phyloP scores from a whole-genome alignment of 2,113 vertebrate species.

The Stigmatopora argus region DNA sequence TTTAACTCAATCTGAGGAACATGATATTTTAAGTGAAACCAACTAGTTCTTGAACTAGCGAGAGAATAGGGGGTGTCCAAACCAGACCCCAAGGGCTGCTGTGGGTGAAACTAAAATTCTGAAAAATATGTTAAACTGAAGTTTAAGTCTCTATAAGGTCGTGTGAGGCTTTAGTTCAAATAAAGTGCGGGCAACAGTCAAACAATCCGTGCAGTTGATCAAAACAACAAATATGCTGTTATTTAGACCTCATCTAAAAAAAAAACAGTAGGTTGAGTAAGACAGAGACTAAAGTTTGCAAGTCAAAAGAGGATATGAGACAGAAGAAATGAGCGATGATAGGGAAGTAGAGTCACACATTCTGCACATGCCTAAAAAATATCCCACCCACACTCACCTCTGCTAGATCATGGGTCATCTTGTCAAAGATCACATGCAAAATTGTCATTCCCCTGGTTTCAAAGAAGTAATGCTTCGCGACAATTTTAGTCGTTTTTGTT shows the following conservation, averaged over 20 bases:
- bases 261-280: slow-evolving; percentile 8
- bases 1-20: not conserved
- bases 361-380: slow-evolving; percentile 55
- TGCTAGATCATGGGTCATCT: slow-evolving; percentile 57
- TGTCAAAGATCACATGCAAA: slow-evolving; percentile 51
- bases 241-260: not conserved
- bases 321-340: slow-evolving; percentile 34
- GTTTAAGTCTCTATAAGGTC: not conserved
- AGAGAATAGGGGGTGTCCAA: too few species aligned
- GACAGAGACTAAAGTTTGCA: slow-evolving; percentile 26
- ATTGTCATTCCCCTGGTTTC: slow-evolving; percentile 32
- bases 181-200: slow-evolving; percentile 1
- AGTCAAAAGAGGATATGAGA: slow-evolving; percentile 65
- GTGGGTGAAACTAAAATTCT: too few species aligned
- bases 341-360: slow-evolving; percentile 68
- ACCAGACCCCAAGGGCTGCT: too few species aligned
- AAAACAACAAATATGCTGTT: slow-evolving; percentile 26
- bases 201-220: slow-evolving; percentile 17
- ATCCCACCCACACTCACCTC: slow-evolving; percentile 55
- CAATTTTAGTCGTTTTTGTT: not conserved
- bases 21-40: not conserved
- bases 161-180: not conserved
- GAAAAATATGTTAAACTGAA: too few species aligned
- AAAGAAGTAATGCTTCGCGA: slow-evolving; percentile 22
- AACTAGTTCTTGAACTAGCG: not conserved